Conservation (phyloP, 2,797 vertebrate genomes). For the Decapterus maruadsi region DNA sequence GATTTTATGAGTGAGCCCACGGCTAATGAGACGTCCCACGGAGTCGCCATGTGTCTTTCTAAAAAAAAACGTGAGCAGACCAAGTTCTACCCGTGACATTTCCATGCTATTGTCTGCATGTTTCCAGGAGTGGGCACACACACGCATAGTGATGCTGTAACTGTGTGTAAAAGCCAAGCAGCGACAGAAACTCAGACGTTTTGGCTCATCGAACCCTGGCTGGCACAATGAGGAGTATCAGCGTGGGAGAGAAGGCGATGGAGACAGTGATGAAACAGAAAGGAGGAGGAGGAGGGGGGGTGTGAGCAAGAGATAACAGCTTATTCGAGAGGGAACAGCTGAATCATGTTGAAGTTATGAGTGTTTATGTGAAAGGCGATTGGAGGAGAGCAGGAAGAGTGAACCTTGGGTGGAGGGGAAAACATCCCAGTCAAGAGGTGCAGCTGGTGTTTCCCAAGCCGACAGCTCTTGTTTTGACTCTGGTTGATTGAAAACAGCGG, state of each 20-base stretch:
- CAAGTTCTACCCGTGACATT: conserved; percentile 35
- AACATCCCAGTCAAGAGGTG: conserved; percentile 55
- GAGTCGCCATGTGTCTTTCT: conserved; percentile 44
- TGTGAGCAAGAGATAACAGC: conserved; percentile 65
- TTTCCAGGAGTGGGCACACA: conserved; percentile 72
- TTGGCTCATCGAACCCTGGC: conserved; percentile 11
- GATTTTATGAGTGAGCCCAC: conserved; percentile 52
- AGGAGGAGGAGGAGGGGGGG: conserved; percentile 13
- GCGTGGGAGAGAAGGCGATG: conserved; percentile 64
- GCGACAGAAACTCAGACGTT: conserved; percentile 44
- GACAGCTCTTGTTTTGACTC: conserved; percentile 74
- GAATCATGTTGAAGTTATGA: conserved; percentile 72
- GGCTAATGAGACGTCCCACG: conserved; percentile 52
- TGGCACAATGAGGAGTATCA: conserved; percentile 65
- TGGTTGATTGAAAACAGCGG: conserved; percentile 73
- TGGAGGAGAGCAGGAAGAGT: conserved; percentile 46
- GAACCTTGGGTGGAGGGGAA: conserved; percentile 51
- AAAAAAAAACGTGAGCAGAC: conserved; percentile 42
- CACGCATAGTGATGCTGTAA: conserved; percentile 52
- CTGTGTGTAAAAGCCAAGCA: conserved; percentile 9
- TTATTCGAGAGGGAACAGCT: conserved; percentile 69
- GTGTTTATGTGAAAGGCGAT: conserved; percentile 69
- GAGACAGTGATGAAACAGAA: conserved; percentile 22
- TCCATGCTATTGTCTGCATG: conserved; percentile 71
- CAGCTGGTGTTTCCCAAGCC: conserved; percentile 64